A percentile compares a stretch with the other conserved stretches of the same genome.
Conservation (phyloP, 2,113 vertebrate genomes). For the Phrynosoma blainvillii region DNA sequence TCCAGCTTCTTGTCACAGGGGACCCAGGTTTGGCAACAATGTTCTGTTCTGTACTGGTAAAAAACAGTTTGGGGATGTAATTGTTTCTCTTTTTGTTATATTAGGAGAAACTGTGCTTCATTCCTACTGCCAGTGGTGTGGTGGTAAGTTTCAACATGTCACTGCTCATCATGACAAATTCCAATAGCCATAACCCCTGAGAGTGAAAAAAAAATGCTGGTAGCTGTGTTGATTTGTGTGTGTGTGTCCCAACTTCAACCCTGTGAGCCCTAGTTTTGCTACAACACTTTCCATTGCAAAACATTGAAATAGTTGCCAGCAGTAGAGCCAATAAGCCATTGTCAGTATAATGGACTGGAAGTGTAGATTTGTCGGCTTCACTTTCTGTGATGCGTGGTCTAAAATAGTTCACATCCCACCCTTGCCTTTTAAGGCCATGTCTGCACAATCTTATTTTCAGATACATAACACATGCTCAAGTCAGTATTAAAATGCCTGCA, state of each 20-base stretch:
- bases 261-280: no score
- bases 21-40: no score
- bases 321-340: neutral
- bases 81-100: neutral
- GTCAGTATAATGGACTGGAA: neutral
- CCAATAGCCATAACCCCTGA: no score
- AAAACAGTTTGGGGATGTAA: constrained; percentile 30
- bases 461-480: neutral
- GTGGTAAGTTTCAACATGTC: neutral
- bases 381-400: neutral
- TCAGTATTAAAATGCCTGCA: neutral
- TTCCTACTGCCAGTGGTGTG: neutral
- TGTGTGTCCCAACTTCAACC: no score
- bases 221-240: no score
- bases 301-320: neutral
- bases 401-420: neutral
- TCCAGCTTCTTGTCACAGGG: no score
- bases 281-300: neutral
- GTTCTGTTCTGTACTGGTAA: neutral
- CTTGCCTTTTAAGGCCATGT: neutral
- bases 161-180: neutral
- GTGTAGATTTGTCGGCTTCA: neutral
- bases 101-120: neutral
- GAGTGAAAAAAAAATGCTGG: no score
- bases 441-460: neutral